Evolutionary conservation across 2,113 vertebrate genomes (phyloP), one percentile per base, ranked within the genome.

Genomic region (Nothoprocta perdicaria): DNA sequence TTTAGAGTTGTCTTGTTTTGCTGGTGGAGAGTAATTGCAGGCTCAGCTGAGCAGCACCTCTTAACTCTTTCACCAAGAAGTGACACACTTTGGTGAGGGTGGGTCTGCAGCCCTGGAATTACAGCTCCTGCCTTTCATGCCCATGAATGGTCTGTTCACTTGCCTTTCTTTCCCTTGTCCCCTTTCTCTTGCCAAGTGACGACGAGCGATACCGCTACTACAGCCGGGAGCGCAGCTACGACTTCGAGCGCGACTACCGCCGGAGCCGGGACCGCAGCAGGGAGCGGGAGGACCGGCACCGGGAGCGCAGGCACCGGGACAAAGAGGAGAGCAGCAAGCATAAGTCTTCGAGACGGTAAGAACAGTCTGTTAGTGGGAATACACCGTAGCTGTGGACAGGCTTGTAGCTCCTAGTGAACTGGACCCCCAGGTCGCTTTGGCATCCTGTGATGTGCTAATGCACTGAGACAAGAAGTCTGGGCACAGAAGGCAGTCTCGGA

Each of bases 301-400:
- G 96, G 1, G 97, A 98, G 87, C 96, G 95, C 80, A 67, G 96
- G 69, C 97, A 97, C 78, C 45, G 96, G 3, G 96, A 98, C 85
- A 97, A 97, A 46, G 98, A 98, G 80, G 96, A 97, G 72, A 75
- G 95, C 89, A 87, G 92, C 83, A 98, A 97, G 92, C 97, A 97
- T 88, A 98, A 97, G 73, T 97, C 97, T 10, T 98, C 97, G 3
- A 95, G 97, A 11, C 95, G 97, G 97, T 97, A 79, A 73, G 94
- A 13, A 21, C 71, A 7, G 50, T 52, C 72, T 38, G 48, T 3
- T 6, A 31, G 2, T 6, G 60, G 60, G 48, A 55, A 13, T 33
- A 2, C 38, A 2, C 23, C 10, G 40, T 14, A 12, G 46, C 57
- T 41, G 69, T 33, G 9, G 41, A n/a, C 12, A 5, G 24, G 12